Conservation (phyloP, 2,113 vertebrate species). For the Penelope pileata region DNA sequence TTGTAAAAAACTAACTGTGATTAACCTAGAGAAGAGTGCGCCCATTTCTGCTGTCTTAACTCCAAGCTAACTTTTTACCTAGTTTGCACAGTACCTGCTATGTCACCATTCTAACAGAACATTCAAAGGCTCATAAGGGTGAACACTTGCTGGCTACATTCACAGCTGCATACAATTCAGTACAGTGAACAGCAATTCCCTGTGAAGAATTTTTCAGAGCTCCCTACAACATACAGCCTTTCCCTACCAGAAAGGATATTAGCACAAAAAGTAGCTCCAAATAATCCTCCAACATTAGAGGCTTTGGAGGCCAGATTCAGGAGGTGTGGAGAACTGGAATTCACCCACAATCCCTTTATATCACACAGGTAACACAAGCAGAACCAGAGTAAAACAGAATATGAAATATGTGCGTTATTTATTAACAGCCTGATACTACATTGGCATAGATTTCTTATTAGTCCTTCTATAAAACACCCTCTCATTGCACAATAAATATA, state of each 20-base stretch:
- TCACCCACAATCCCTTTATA: background rate
- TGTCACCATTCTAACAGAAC: background rate
- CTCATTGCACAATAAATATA: background rate
- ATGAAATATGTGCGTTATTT: background rate
- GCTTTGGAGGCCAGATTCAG: background rate
- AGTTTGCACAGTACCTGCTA: background rate
- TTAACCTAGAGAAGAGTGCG: background rate
- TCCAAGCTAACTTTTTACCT: background rate
- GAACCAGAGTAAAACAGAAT: background rate
- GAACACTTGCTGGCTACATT: background rate
- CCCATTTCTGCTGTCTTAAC: background rate
- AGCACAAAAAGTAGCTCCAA: background rate
- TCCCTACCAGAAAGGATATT: too few relatives aligned
- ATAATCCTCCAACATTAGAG: background rate
- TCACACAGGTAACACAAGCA: background rate
- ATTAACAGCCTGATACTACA: too few relatives aligned
- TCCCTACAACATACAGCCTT: background rate
- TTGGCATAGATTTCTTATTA: background rate
- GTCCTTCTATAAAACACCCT: background rate
- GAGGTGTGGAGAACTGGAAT: background rate
- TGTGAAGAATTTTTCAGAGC: background rate
- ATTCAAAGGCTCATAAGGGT: background rate
- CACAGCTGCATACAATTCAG: background rate
- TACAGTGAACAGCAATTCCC: background rate
- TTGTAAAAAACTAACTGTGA: background rate